Evolutionary conservation across 2,888 invertebrate species (phyloP).

Genomic region (Andrena camellia): DNA sequence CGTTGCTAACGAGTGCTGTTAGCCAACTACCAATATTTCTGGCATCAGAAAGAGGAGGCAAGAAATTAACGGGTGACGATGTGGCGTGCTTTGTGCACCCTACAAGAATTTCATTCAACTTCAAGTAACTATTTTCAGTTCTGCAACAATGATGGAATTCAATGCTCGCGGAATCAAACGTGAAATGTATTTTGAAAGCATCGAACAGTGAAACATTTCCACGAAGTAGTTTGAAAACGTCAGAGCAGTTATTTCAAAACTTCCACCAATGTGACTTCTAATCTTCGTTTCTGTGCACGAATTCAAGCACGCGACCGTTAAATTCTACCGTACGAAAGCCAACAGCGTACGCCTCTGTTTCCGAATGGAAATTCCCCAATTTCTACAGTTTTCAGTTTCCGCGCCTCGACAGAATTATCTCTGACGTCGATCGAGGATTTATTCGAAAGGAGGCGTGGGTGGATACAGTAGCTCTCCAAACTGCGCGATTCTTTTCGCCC

Average conservation of each 20-base stretch:
- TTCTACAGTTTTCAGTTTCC: constrained; percentile 1
- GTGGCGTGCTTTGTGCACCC: no score
- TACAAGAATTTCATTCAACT: not conserved
- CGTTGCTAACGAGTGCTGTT: not conserved
- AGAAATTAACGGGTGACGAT: no score
- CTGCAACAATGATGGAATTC: not conserved
- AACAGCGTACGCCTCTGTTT: not conserved
- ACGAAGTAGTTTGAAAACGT: not conserved
- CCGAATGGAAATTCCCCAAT: not conserved
- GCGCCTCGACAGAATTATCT: not conserved
- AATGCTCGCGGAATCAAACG: constrained; percentile 22
- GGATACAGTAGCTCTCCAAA: constrained; percentile 22
- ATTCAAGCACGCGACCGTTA: not conserved
- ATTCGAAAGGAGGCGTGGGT: constrained; percentile 10
- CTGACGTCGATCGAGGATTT: not conserved
- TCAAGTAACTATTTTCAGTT: constrained; percentile 15
- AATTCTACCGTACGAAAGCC: not conserved
- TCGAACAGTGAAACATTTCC: constrained; percentile 22
- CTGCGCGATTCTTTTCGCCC: constrained; percentile 5
- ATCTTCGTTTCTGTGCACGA: not conserved
- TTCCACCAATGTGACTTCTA: constrained; percentile 9
- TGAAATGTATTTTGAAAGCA: constrained; percentile 23
- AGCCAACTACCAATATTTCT: no score
- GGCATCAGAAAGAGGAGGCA: no score
- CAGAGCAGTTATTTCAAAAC: constrained; percentile 3